phyloP scores from a whole-genome alignment of 1,140 invertebrate genomes.

The Halyomorpha halys region DNA sequence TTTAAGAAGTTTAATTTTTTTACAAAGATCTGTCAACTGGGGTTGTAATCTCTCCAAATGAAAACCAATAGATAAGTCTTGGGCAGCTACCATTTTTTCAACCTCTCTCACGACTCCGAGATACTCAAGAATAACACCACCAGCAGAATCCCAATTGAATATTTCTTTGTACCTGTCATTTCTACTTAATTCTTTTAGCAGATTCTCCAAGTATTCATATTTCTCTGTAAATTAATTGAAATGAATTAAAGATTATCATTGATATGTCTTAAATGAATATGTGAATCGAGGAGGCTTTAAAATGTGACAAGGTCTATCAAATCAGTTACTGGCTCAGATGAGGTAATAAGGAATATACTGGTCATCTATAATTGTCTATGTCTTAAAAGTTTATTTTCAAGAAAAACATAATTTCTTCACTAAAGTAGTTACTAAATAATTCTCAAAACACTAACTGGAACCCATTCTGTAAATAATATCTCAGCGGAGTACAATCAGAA shows the following conservation, averaged over 20 bases:
- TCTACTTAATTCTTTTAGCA: slow-evolving; percentile 42
- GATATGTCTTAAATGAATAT: no score
- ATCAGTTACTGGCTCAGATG: no score
- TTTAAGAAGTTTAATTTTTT: slow-evolving; percentile 48
- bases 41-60: slow-evolving; percentile 52
- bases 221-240: slow-evolving; percentile 45
- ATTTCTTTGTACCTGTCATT: slow-evolving; percentile 39
- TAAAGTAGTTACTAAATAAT: no score
- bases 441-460: no score
- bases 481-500: no score
- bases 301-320: no score
- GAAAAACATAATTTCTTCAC: no score
- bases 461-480: no score
- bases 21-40: slow-evolving; percentile 49
- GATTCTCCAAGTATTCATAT: slow-evolving; percentile 47
- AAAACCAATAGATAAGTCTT: slow-evolving; percentile 40
- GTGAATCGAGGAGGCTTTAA: no score
- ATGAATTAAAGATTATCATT: background rate
- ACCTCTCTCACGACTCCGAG: slow-evolving; percentile 48
- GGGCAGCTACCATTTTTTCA: slow-evolving; percentile 38
- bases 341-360: no score
- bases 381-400: no score
- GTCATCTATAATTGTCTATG: no score
- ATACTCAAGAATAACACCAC: slow-evolving; percentile 56
- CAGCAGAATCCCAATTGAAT: slow-evolving; percentile 48